Base-by-base conservation (phyloP, 2,888 invertebrate species). In the Hemithea aestivaria region DNA sequence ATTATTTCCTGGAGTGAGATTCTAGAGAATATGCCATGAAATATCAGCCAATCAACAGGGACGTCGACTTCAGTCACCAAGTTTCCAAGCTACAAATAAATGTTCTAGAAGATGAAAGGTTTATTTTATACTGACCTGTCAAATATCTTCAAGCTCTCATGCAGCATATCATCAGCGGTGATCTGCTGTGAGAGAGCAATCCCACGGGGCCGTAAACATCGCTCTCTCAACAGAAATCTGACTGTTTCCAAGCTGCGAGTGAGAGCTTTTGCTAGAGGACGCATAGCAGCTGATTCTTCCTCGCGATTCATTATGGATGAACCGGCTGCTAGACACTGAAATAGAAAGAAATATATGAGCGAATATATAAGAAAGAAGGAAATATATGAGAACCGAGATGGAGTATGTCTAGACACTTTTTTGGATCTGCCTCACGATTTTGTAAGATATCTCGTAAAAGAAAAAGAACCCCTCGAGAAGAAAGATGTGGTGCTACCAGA, bases 261-360 rank as follows among this genome's bases (percentile, higher is more conserved):
- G 28, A 99, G 91, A 7, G 97, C 97, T 78, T 96, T 96, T 9
- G 99, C 99, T 44, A 99, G 80, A 0, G 99, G 99, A 20, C 99
- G 93, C 96, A 99, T 98, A 22, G 94, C 93, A 30, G 96, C 95
- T 66, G 97, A 97, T 78, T 99, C 99, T 35, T 93, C 90, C 77
- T 99, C 99, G 35, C 98, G 92, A 75, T 99, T 98, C 93, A 99
- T 94, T 56, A 99, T 99, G 35, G 97, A 98, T 0, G 98, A 98
- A 25, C 99, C 99, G 16, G 99, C 99, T 12, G 99, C 98, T 55
- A 99, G 88, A 73, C 99, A 99, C 94, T 95, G 81, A 1, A 89
- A 88, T 49, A 40, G 80, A 77, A 51, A 16, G 12, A 31, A 10
- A 23, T 7, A 8, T 2, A 9, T 11, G n/a, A 16, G 8, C 6